A percentile compares a stretch with the other conserved stretches of the same genome.
phyloP scores from a whole-genome alignment of 2,113 vertebrate species.

The Pseudonaja textilis region DNA sequence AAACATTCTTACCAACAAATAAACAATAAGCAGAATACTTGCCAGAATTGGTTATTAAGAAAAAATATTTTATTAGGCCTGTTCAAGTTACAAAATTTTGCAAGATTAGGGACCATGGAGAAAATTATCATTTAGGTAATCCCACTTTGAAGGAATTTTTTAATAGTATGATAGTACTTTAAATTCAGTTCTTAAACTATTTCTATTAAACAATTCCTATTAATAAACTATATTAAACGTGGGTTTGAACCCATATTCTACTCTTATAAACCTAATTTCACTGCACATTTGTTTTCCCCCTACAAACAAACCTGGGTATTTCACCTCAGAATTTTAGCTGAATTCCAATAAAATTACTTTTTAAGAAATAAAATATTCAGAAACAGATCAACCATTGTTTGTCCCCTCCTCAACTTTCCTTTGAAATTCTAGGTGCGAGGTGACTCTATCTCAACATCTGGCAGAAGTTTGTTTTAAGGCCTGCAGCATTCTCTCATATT shows the following conservation, averaged over 20 bases:
- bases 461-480: not conserved
- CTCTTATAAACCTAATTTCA: not conserved
- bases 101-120: not conserved
- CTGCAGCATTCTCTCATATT: not conserved
- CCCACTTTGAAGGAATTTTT: not conserved
- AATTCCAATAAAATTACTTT: not conserved
- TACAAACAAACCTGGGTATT: not conserved
- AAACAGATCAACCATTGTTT: not conserved
- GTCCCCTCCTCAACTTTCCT: not conserved
- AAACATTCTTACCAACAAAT: not conserved
- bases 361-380: not conserved
- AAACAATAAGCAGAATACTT: not conserved
- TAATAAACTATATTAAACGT: not conserved
- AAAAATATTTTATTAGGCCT: not conserved
- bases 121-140: not conserved
- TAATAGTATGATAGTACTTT: not conserved
- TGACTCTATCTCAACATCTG: not conserved
- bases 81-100: not conserved
- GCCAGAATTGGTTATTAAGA: not conserved
- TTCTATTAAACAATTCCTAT: not conserved
- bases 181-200: not conserved
- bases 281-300: not conserved
- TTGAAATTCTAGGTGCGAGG: not conserved
- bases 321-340: not conserved
- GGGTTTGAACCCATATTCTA: not conserved